Percentiles rank a stretch among this genome's conserved stretches.
Conservation (phyloP, 2,888 invertebrate genomes). For the Venusia cambrica region DNA sequence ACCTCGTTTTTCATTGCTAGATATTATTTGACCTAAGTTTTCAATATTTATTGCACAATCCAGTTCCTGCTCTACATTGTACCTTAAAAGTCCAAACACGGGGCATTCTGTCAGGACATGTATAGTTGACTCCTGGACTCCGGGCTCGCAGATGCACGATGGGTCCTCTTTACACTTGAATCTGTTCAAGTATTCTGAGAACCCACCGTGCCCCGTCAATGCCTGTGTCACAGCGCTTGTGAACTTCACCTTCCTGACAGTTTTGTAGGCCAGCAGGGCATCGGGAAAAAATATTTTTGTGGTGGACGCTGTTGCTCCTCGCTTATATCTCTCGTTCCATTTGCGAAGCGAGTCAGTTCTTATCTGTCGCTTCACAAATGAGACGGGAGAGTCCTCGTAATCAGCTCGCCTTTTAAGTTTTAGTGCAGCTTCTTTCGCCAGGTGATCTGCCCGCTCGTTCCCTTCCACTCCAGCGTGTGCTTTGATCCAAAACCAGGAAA, state of each 20-base stretch:
- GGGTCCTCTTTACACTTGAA: slow-evolving; percentile 22
- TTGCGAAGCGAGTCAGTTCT: too few species aligned
- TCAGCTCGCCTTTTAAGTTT: slow-evolving; percentile 1
- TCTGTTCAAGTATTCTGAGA: slow-evolving; percentile 19
- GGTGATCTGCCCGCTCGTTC: slow-evolving; percentile 24
- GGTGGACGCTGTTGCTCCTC: slow-evolving; percentile 1
- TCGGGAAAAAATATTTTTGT: slow-evolving; percentile 25
- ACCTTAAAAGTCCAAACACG: too few species aligned
- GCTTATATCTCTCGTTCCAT: slow-evolving; percentile 12
- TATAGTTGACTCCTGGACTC: neutral
- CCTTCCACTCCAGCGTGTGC: slow-evolving; percentile 24
- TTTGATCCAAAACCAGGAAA: slow-evolving; percentile 21
- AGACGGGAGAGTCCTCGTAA: slow-evolving; percentile 11
- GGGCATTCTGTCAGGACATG: slow-evolving; percentile 17
- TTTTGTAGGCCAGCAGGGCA: slow-evolving; percentile 3
- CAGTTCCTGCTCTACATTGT: too few species aligned
- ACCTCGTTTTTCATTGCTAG: too few species aligned
- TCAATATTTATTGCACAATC: too few species aligned
- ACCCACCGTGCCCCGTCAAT: slow-evolving; percentile 22
- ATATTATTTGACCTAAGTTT: too few species aligned
- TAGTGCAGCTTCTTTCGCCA: slow-evolving; percentile 17
- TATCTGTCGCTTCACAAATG: slow-evolving; percentile 19
- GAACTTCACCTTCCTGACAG: neutral
- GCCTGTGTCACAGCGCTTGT: slow-evolving; percentile 1
- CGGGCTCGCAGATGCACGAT: slow-evolving; percentile 23